Evolutionary conservation across 30 jellyfish, hydroid and myxozoan species (phyloP), one percentile per base, ranked within the genome.

Genomic region (Hydractinia echinata): DNA sequence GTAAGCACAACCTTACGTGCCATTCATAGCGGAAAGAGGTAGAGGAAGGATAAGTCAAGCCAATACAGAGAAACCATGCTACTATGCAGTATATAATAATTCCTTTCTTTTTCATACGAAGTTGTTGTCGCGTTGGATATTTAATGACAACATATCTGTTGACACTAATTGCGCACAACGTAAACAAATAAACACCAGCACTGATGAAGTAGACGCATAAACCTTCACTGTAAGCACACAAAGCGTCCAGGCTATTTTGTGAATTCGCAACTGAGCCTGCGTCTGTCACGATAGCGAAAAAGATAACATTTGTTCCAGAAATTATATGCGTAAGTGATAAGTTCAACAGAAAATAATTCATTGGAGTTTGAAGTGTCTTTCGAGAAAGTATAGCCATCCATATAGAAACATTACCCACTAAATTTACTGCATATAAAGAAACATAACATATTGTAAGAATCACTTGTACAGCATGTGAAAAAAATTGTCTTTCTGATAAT

Each of bases 221-320:
- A 6, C 97, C 97, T 56, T 90, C 97, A 60, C 95, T 84, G 11
- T 84, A 39, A 61, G 72, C 83, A 83, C 97, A 90, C 53, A 85
- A 52, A 19, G 62, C 79, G 44, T 90, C 87, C 8, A 30, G 82
- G 39, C 73, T 61, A 7, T 13, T 13, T 61, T 66, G 58, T 4
- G 91, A 77, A 20, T 50, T 76, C 5, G 87, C 51, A 7, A 85
- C 18, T 21, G 18, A 64, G 7, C 85, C 81, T 3, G 93, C 86
- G 56, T 85, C 95, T 72, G 85, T 14, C 30, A 90, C 85, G 60
- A 90, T 84, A 72, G 85, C 56, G 69, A 72, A 90, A 7, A 94
- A 90, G 74, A 83, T 84, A 39, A 72, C 88, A 5, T 87, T 54
- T 5, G 82, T 15, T 49, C 95, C 54, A 10, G 94, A 78, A 9